Evolutionary conservation across 2,888 invertebrate species (phyloP), one percentile per base, ranked within the genome.

Genomic region (Eueremaeus valkanovi): DNA sequence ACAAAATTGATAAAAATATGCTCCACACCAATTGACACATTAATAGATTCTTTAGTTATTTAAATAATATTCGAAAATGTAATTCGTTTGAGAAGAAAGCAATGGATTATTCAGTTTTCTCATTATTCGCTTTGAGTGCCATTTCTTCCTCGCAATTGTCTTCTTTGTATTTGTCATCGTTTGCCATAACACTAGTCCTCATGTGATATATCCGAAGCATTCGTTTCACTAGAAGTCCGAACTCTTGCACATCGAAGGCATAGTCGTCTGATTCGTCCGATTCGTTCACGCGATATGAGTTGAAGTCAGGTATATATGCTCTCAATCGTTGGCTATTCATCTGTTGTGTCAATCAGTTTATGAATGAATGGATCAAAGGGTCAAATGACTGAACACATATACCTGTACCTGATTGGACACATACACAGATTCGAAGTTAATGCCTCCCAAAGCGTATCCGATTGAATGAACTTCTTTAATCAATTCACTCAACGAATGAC

Each of bases 211-310:
- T 78, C 68, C 79, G 75, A 29, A 81, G 75, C 81, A 81, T 81
- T 75, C 80, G 78, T 73, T 81, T 81, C 11, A 81, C 79, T 16
- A 81, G 73, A 63, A 79, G 75, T 21, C 80, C 81, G 55, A 80
- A 80, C 72, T 81, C 81, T 78, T 81, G 81, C 76, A 81, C 80
- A 70, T 81, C 80, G 24, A 79, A 78, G 1, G 80, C 79, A 11
- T 79, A 79, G 63, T 81, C 81, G 55, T 81, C 80, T 0, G 78
- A 75, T 55, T 79, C 78, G 0, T 77, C 76, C n/a, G 77, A 75
- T 24, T 78, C 78, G 3, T 18, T n/a, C 18, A 80, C 79, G 45
- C 77, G 77, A 72, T 80, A 81, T 3, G 80, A 78, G 73, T 80
- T 80, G 70, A 80, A 78, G 55, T 80, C 81, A 0, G 81, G 81